A percentile compares a stretch with the other conserved stretches of the same genome.
Evolutionary conservation across 2,888 invertebrate genomes (phyloP).

Genomic region (Orgyia antiqua): DNA sequence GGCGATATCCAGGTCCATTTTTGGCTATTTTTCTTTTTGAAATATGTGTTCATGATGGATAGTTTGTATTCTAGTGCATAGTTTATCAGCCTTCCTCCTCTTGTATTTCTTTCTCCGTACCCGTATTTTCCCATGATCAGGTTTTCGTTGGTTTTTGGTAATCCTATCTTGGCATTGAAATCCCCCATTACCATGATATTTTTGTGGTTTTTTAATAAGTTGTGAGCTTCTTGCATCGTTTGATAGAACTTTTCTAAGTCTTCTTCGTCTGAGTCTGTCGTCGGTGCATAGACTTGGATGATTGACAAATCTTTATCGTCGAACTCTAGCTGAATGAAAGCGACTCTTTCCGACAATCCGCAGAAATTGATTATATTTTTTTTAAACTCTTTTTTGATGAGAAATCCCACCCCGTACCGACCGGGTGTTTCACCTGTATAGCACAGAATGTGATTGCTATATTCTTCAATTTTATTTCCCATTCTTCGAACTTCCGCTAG

Average conservation of each 20-base stretch:
- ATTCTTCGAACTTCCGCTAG: neutral
- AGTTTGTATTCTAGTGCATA: slow-evolving; percentile 11
- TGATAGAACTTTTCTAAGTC: neutral
- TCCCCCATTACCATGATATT: neutral
- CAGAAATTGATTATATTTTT: neutral
- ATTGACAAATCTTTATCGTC: neutral
- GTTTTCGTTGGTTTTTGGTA: neutral
- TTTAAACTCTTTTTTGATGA: neutral
- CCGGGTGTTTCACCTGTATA: neutral
- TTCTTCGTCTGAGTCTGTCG: neutral
- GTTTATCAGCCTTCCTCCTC: slow-evolving; percentile 9
- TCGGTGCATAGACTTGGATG: neutral
- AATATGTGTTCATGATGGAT: slow-evolving; percentile 11
- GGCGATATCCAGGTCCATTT: slow-evolving; percentile 16
- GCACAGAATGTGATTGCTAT: neutral
- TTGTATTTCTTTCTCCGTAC: slow-evolving; percentile 8
- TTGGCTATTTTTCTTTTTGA: slow-evolving; percentile 8
- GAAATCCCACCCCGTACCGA: neutral
- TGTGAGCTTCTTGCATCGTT: neutral
- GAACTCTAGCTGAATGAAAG: neutral
- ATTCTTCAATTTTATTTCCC: neutral
- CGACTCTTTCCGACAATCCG: neutral
- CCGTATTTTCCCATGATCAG: slow-evolving; percentile 4
- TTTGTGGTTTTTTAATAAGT: neutral
- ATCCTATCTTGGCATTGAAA: neutral